phyloP scores from a whole-genome alignment of 2,113 vertebrate genomes.

The Indri indri region DNA sequence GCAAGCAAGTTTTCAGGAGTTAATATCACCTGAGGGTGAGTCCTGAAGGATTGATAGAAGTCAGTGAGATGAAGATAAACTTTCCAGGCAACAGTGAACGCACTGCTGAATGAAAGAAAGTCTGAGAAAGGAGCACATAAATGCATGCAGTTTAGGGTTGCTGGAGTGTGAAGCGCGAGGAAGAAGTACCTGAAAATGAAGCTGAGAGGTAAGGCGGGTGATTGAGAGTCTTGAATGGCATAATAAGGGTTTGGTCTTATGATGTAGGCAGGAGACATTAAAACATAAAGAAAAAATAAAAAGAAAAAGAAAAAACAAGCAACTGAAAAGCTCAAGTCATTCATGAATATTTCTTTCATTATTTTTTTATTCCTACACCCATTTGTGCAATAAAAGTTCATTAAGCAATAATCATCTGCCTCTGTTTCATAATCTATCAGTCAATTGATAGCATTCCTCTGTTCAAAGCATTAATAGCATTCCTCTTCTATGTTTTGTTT shows the following conservation, averaged over 20 bases:
- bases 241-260: not conserved
- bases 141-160: rapidly evolving
- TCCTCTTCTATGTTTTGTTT: not conserved
- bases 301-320: not conserved
- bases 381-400: not conserved
- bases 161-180: not conserved
- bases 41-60: not conserved
- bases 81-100: not conserved
- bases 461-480: too few relatives aligned
- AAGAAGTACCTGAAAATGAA: not conserved
- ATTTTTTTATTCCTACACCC: not conserved
- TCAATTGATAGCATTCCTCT: not conserved
- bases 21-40: not conserved
- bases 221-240: not conserved
- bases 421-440: not conserved
- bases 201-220: not conserved
- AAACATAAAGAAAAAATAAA: not conserved
- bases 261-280: not conserved
- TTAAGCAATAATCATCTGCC: not conserved
- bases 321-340: not conserved
- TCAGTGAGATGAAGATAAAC: not conserved
- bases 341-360: not conserved
- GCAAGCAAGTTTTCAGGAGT: not conserved
- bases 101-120: not conserved
- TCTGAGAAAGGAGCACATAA: not conserved